These are phyloP conservation scores for Macrosoma leucophasiata DNA, from an alignment of 2,888 invertebrate genomes.

Conservation along the genomic window DNA sequence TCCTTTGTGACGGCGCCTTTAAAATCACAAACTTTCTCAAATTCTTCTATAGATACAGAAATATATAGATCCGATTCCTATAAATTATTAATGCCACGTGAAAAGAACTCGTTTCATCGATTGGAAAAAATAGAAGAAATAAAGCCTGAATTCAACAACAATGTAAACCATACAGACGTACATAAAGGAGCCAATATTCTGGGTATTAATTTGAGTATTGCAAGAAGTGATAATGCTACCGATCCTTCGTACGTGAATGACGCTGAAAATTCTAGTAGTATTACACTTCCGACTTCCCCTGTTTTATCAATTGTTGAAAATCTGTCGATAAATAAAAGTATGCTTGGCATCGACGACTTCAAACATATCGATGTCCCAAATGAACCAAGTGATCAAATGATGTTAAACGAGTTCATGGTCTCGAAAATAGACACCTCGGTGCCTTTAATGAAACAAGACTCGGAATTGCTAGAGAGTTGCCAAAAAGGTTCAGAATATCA, in stretches of 20 bases:
- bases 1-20: constrained; percentile 31
- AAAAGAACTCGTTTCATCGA: constrained; percentile 21
- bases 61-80: constrained; percentile 56
- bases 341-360: constrained; percentile 30
- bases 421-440: constrained; percentile 43
- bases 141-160: constrained; percentile 22
- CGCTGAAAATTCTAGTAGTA: constrained; percentile 44
- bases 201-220: no score
- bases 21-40: constrained; percentile 26
- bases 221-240: constrained; percentile 2
- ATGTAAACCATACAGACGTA: constrained; percentile 1
- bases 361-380: constrained; percentile 37
- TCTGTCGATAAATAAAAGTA: constrained; percentile 45
- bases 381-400: constrained; percentile 31
- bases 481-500: constrained; percentile 21
- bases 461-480: constrained; percentile 31
- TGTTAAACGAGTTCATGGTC: constrained; percentile 37
- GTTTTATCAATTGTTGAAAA: constrained; percentile 63
- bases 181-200: constrained; percentile 12
- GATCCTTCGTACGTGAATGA: constrained; percentile 17
- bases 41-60: constrained; percentile 38
- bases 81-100: constrained; percentile 41
- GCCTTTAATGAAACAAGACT: constrained; percentile 53
- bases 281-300: constrained; percentile 55
- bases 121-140: constrained; percentile 46